phyloP scores from a whole-genome alignment of 2,797 vertebrate species.

The Cercopithecus petaurista region DNA sequence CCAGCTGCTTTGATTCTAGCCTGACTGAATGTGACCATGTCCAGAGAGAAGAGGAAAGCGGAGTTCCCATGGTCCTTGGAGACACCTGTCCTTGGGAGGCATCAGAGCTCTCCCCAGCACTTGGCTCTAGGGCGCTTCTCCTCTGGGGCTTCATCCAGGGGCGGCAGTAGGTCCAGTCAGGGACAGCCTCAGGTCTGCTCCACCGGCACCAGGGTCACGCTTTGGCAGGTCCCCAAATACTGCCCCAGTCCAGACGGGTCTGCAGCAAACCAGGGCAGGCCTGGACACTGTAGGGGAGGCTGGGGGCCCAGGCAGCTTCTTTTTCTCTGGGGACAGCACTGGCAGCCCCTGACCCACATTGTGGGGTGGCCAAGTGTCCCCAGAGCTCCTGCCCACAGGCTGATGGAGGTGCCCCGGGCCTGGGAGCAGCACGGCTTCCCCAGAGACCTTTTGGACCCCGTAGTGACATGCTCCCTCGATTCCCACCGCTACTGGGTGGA shows the following conservation, averaged over 20 bases:
- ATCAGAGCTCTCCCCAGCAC: not conserved
- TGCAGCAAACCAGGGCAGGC: not conserved
- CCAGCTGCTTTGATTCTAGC: not conserved
- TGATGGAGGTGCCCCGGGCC: not conserved
- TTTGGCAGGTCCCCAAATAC: not conserved
- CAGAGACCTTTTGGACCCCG: not conserved
- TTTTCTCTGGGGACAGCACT: not conserved
- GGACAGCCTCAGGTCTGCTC: too few relatives aligned
- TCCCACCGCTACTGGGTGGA: not conserved
- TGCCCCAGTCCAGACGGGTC: not conserved
- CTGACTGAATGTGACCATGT: not conserved
- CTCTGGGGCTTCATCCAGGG: not conserved
- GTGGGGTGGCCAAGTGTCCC: not conserved
- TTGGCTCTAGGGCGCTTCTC: not conserved
- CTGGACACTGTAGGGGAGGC: not conserved
- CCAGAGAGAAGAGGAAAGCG: not conserved
- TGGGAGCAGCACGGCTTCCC: not conserved
- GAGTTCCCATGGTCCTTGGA: not conserved
- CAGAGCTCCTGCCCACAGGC: not conserved
- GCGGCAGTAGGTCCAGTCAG: too few relatives aligned
- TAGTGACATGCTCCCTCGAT: not conserved
- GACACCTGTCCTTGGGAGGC: not conserved
- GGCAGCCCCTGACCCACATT: not conserved
- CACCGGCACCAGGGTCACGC: rapidly evolving
- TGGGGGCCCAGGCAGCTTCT: not conserved